Evolutionary conservation across 2,113 vertebrate genomes (phyloP).

Genomic region (Nothocercus julius): DNA sequence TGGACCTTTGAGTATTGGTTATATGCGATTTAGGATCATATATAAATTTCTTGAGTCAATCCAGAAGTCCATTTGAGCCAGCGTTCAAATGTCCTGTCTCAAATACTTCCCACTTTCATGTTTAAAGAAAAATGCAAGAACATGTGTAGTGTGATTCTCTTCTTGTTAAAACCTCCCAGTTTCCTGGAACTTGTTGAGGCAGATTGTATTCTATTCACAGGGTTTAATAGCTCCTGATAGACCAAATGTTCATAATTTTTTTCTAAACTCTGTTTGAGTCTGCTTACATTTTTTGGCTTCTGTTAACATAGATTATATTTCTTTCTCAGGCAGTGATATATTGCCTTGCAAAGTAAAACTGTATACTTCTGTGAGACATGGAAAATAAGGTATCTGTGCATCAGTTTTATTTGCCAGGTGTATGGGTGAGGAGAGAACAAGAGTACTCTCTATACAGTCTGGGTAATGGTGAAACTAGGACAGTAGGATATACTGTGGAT

Average conservation of each 20-base stretch:
- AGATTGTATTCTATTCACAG: background rate
- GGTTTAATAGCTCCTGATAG: background rate
- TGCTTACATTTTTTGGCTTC: background rate
- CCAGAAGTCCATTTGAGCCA: background rate
- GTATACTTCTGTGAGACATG: background rate
- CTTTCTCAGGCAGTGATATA: background rate
- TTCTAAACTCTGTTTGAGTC: background rate
- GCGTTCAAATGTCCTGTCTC: background rate
- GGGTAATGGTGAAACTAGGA: background rate
- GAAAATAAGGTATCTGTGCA: background rate
- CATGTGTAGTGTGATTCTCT: slow-evolving; percentile 20
- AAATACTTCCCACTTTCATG: slow-evolving; percentile 11
- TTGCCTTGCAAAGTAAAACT: background rate
- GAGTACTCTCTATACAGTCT: background rate
- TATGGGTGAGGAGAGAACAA: background rate
- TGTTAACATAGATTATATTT: background rate
- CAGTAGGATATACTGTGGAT: background rate
- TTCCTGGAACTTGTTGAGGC: background rate
- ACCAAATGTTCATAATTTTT: background rate
- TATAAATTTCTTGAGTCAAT: background rate
- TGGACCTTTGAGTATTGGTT: background rate
- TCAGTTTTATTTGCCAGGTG: background rate
- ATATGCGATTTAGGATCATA: background rate
- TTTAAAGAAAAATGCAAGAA: slow-evolving; percentile 5
- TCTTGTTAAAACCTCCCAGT: background rate